A percentile compares a stretch with the other conserved stretches of the same genome.
Evolutionary conservation across 2,797 vertebrate species (phyloP).

Genomic region (Nannoperca obscura): DNA sequence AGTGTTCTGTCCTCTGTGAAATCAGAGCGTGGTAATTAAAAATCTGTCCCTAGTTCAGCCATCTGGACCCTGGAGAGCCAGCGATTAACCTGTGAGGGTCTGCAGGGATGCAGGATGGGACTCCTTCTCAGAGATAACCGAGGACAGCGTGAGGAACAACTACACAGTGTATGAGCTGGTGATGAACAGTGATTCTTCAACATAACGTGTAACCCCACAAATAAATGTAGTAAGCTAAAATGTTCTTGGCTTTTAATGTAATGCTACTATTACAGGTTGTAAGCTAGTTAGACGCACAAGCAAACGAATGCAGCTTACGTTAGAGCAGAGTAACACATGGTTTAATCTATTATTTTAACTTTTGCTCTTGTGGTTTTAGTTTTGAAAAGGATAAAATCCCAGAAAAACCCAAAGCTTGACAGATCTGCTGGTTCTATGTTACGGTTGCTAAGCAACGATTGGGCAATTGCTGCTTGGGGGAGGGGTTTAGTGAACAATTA

Average conservation of each 20-base stretch:
- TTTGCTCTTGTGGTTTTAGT: too few relatives aligned
- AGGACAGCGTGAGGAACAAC: not conserved
- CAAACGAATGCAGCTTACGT: too few relatives aligned
- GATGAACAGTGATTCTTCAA: not conserved
- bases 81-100: slow-evolving; percentile 73
- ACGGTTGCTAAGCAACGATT: not conserved
- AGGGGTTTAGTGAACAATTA: not conserved
- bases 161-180: not conserved
- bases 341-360: too few relatives aligned
- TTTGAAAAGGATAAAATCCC: not conserved
- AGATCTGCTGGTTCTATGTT: not conserved
- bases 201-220: not conserved
- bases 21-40: slow-evolving; percentile 83
- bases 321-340: too few relatives aligned
- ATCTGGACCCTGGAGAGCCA: slow-evolving; percentile 75
- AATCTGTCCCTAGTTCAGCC: slow-evolving; percentile 73
- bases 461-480: not conserved
- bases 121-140: slow-evolving; percentile 5
- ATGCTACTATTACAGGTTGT: too few relatives aligned
- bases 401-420: not conserved
- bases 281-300: not conserved
- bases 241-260: not conserved
- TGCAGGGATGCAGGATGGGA: slow-evolving; percentile 51
- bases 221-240: not conserved
- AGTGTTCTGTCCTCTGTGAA: slow-evolving; percentile 69